Conservation (phyloP, 1,140 invertebrate genomes). For the Orius insidiosus region DNA sequence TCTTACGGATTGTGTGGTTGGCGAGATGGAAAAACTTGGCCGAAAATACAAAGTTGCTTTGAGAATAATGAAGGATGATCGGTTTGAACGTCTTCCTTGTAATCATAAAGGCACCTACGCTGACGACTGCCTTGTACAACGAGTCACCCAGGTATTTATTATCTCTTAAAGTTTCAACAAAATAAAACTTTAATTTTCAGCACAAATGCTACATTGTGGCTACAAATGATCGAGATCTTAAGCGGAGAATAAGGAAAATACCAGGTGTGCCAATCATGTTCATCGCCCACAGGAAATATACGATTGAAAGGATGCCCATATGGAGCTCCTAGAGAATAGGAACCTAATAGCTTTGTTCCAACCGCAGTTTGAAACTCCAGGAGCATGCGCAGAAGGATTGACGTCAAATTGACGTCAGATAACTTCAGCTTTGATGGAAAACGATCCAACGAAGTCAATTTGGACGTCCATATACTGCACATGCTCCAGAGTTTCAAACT, state of each 20-base stretch:
- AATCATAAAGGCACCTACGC: slow-evolving; percentile 98
- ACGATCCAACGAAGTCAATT: too few species aligned
- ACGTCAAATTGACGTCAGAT: too few species aligned
- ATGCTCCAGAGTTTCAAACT: too few species aligned
- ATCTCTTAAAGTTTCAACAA: not conserved
- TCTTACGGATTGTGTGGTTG: slow-evolving; percentile 95
- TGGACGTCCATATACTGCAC: too few species aligned
- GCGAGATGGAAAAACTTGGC: slow-evolving; percentile 95
- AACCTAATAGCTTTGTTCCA: too few species aligned
- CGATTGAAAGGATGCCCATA: slow-evolving; percentile 98
- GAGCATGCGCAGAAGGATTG: too few species aligned
- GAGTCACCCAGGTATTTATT: slow-evolving; percentile 63
- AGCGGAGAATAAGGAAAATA: slow-evolving; percentile 90
- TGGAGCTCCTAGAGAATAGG: slow-evolving; percentile 54
- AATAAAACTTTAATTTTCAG: slow-evolving; percentile 32
- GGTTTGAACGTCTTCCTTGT: slow-evolving; percentile 86
- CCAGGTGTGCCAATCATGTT: slow-evolving; percentile 99
- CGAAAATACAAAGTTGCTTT: slow-evolving; percentile 89
- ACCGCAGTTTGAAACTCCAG: too few species aligned
- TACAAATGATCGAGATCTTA: slow-evolving; percentile 96
- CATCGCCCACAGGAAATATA: slow-evolving; percentile 77
- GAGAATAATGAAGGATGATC: slow-evolving; percentile 86
- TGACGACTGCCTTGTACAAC: slow-evolving; percentile 94
- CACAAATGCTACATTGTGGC: slow-evolving; percentile 99
- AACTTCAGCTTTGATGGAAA: too few species aligned